Evolutionary conservation across 2,797 vertebrate genomes (phyloP).

Genomic region (Takifugu rubripes): DNA sequence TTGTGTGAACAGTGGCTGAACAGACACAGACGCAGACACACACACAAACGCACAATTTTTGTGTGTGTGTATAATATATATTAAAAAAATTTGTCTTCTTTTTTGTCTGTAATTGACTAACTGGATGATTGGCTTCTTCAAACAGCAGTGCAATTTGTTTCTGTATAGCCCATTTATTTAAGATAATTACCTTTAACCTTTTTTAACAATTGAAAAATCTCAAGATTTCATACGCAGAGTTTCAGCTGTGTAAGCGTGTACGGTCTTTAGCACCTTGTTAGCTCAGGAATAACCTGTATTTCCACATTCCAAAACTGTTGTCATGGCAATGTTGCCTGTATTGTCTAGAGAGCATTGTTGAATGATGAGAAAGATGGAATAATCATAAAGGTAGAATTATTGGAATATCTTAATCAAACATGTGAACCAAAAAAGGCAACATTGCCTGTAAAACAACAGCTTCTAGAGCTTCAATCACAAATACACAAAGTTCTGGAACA

Average conservation of each 20-base stretch:
- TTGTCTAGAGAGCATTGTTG: slow-evolving; percentile 3
- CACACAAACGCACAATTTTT: too few species aligned
- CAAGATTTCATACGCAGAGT: not conserved
- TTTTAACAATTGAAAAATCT: too few species aligned
- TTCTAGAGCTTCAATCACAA: not conserved
- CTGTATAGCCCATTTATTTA: too few species aligned
- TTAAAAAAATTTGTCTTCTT: too few species aligned
- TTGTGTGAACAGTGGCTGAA: not conserved
- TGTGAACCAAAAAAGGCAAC: not conserved
- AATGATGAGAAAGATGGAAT: slow-evolving; percentile 14
- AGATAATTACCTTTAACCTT: too few species aligned
- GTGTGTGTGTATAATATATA: too few species aligned
- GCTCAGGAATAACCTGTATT: slow-evolving; percentile 42
- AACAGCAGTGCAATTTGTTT: too few species aligned
- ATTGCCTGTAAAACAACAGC: too few species aligned
- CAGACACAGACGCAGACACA: too few species aligned
- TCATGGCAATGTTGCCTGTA: slow-evolving; percentile 15
- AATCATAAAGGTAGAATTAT: slow-evolving; percentile 6
- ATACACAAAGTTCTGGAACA: not conserved
- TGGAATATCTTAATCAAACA: slow-evolving; percentile 4
- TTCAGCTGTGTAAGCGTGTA: not conserved
- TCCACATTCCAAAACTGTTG: slow-evolving; percentile 60
- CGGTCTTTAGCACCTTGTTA: slow-evolving; percentile 24
- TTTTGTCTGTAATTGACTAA: too few species aligned
- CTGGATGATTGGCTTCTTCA: too few species aligned